Evolutionary conservation across 2,113 vertebrate species (phyloP), one percentile per base, ranked within the genome.

Genomic region (Heliornis fulica): DNA sequence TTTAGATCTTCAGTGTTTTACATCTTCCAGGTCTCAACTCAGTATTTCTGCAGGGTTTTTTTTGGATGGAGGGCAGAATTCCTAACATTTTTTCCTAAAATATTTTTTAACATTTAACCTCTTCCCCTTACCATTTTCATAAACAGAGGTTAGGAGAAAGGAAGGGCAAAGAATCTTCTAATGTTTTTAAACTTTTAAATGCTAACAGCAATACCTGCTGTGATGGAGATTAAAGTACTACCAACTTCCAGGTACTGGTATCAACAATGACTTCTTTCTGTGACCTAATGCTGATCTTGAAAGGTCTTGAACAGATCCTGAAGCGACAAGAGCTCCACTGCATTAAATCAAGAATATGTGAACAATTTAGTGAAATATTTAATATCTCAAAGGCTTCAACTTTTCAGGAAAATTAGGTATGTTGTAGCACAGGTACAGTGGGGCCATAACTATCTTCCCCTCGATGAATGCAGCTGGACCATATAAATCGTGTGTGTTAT

Each of bases 31-130:
- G 63, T 56, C 66, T 66, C 34, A 32, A 36, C 12, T 43, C 65
- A 53, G 53, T 89, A 83, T 78, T 90, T 78, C 68, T 84, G 16
- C 28, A 46, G 13, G 9, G 8, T 3, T 25, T 36, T 50, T 89
- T 80, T 74, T 81, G n/a, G 21, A 91, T 43, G 20, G 10, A 95
- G 26, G 34, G 15, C 46, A 61, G 26, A 86, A 81, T 70, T 91
- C n/a, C 78, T 77, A 63, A 69, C 12, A 26, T 89, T 92, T 81
- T 74, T 70, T 91, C n/a, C 78, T 77, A 63, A 69, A 10, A 26
- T 89, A n/a, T 92, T 81, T 74, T 87, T 88, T 75, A 84, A 84
- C 76, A 82, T 87, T 94, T 82, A 76, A 91, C 71, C 78, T 80
- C 31, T 89, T 94, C 38, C 87, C 57, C 23, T 86, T 76, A 61